Evolutionary conservation across 2,113 vertebrate species (phyloP).

Genomic region (Nothocercus nigrocapillus): DNA sequence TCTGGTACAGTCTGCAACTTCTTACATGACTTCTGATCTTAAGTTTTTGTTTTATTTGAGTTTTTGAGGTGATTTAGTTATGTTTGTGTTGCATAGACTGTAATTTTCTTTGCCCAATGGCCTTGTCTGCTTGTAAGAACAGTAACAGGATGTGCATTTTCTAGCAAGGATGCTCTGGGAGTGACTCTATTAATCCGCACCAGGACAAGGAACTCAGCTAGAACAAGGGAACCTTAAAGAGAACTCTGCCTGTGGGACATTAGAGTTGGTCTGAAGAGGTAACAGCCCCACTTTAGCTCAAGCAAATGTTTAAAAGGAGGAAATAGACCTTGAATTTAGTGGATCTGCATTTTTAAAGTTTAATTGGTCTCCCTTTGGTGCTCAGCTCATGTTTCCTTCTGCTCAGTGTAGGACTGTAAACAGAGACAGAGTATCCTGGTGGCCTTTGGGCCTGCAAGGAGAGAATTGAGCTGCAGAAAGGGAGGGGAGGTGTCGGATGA

Average conservation of each 20-base stretch:
- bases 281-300: background rate
- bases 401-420: background rate
- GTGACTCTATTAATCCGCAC: background rate
- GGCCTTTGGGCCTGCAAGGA: background rate
- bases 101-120: background rate
- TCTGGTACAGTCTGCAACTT: background rate
- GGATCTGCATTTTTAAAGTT: background rate
- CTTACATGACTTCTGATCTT: background rate
- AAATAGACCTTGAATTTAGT: background rate
- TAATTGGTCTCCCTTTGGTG: background rate
- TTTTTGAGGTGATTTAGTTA: accelerated
- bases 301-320: background rate
- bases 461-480: background rate
- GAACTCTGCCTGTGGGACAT: background rate
- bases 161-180: background rate
- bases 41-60: background rate
- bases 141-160: accelerated
- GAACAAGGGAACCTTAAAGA: background rate
- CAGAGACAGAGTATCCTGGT: background rate
- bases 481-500: accelerated
- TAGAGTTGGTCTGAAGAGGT: background rate
- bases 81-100: background rate
- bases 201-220: background rate
- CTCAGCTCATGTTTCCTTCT: background rate
- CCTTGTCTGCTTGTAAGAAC: background rate